Evolutionary conservation across 2,113 vertebrate genomes (phyloP).

Genomic region (Passer montanus): DNA sequence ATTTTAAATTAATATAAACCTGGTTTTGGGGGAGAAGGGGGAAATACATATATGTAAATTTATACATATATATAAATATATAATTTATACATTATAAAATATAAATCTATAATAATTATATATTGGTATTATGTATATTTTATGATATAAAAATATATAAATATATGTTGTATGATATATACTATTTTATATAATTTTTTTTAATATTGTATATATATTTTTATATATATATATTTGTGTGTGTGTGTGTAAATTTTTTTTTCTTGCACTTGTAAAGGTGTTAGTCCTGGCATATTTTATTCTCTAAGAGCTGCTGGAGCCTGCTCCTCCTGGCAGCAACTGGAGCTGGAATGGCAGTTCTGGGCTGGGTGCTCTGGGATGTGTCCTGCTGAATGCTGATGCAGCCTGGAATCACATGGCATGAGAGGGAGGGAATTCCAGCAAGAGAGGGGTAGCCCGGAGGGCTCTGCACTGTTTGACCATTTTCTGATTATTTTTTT

Average conservation of each 20-base stretch:
- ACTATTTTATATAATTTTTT: no score
- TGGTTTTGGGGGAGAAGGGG: not conserved
- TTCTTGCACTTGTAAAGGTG: not conserved
- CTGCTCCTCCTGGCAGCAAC: not conserved
- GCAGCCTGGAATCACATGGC: not conserved
- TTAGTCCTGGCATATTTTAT: fast-evolving
- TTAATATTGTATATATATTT: no score
- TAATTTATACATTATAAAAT: no score
- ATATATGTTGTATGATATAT: no score
- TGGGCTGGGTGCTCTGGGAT: not conserved
- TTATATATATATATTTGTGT: no score
- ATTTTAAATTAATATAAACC: not conserved
- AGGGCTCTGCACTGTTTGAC: not conserved
- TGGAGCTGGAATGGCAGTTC: not conserved
- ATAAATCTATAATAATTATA: no score
- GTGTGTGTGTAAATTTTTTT: no score
- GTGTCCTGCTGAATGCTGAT: not conserved
- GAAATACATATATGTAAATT: no score
- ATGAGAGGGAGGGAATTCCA: not conserved
- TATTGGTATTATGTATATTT: no score
- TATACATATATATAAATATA: no score
- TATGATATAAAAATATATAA: no score
- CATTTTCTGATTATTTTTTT: not conserved
- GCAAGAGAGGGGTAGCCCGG: not conserved
- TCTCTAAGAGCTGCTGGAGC: not conserved